Evolutionary conservation across 2,797 vertebrate species (phyloP).

Genomic region (Ptychadena robeensis): DNA sequence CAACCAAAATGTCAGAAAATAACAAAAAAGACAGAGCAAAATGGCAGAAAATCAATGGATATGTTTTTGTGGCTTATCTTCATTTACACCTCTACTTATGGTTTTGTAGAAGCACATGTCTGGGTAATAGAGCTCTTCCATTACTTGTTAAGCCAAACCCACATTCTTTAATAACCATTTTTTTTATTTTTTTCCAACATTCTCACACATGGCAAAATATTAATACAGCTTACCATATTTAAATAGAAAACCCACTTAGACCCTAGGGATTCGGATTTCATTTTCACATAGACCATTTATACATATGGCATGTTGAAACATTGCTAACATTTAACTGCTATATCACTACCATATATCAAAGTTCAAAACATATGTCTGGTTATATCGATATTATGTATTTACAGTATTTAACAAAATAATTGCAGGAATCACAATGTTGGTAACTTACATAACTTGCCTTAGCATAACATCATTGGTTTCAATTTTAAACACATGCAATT

Average conservation of each 20-base stretch:
- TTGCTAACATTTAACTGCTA: constrained; percentile 19
- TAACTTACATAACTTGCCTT: no score
- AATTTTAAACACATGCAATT: background rate
- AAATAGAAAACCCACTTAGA: constrained; percentile 26
- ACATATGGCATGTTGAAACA: background rate
- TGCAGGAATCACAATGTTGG: no score
- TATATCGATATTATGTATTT: no score
- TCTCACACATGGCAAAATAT: constrained; percentile 36
- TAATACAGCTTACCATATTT: constrained; percentile 42
- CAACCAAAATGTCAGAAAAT: background rate
- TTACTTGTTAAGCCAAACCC: constrained; percentile 17
- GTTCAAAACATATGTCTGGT: no score
- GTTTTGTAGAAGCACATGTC: constrained; percentile 17
- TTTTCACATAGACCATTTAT: constrained; percentile 17
- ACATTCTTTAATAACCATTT: constrained; percentile 5
- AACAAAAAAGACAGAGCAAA: background rate
- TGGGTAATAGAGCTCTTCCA: background rate
- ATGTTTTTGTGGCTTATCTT: constrained; percentile 27
- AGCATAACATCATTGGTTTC: background rate
- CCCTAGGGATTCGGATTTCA: constrained; percentile 17
- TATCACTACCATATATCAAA: background rate
- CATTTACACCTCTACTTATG: constrained; percentile 1
- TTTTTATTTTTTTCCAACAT: constrained; percentile 3
- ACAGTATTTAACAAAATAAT: background rate
- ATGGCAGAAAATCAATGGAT: background rate